phyloP scores from a whole-genome alignment of 2,888 invertebrate species.

The Cheilosia variabilis region DNA sequence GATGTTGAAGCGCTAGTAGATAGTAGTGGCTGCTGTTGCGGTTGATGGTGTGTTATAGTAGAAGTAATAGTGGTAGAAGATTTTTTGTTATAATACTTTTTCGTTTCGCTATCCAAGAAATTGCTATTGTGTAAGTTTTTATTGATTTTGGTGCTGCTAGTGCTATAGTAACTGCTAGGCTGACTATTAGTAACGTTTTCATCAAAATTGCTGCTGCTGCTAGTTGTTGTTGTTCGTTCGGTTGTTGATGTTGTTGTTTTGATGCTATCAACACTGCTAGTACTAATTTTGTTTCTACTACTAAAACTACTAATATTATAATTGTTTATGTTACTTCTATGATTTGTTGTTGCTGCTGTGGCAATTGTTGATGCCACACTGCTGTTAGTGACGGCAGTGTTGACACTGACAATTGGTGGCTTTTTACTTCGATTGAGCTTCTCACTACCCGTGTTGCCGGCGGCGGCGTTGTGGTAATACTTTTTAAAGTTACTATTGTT shows the following conservation, averaged over 20 bases:
- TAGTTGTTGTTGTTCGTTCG: slow-evolving; percentile 47
- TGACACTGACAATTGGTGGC: slow-evolving; percentile 65
- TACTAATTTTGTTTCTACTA: slow-evolving; percentile 53
- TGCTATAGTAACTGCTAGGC: slow-evolving; percentile 66
- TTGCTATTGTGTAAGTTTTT: slow-evolving; percentile 66
- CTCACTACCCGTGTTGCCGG: slow-evolving; percentile 77
- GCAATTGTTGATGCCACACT: slow-evolving; percentile 47
- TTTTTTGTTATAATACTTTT: slow-evolving; percentile 74
- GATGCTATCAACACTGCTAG: slow-evolving; percentile 21
- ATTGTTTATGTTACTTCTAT: slow-evolving; percentile 68
- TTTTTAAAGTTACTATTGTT: slow-evolving; percentile 76
- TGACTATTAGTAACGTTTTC: slow-evolving; percentile 55
- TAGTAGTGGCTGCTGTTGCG: slow-evolving; percentile 41
- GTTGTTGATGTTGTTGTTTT: slow-evolving; percentile 51
- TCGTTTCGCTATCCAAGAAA: slow-evolving; percentile 69
- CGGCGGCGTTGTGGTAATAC: slow-evolving; percentile 59
- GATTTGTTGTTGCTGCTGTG: slow-evolving; percentile 64
- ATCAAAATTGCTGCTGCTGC: slow-evolving; percentile 55
- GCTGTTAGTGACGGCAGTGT: slow-evolving; percentile 56
- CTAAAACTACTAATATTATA: slow-evolving; percentile 53
- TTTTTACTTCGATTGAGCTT: slow-evolving; percentile 76
- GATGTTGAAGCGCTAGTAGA: slow-evolving; percentile 48
- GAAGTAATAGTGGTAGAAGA: slow-evolving; percentile 47
- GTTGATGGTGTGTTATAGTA: slow-evolving; percentile 41
- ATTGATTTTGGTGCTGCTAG: slow-evolving; percentile 71